These are phyloP conservation scores for Oncorhynchus clarkii DNA, from an alignment of 2,113 vertebrate genomes.

Conservation along the genomic window DNA sequence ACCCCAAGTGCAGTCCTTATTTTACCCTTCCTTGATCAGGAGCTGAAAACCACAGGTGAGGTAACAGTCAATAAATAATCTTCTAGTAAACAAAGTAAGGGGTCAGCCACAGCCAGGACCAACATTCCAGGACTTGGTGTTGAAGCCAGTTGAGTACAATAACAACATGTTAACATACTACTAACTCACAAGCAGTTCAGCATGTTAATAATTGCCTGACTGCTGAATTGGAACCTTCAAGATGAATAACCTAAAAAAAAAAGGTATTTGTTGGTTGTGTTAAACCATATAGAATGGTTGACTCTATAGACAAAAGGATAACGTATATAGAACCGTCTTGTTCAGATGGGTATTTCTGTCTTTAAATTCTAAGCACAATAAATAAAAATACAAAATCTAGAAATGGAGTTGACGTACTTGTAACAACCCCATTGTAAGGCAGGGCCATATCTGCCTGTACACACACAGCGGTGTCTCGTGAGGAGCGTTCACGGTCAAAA, in stretches of 20 bases:
- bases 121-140: no score
- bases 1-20: no score
- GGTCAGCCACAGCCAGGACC: no score
- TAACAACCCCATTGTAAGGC: conserved; percentile 66
- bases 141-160: no score
- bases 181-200: not conserved
- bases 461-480: not conserved
- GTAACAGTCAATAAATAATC: no score
- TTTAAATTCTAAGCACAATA: no score
- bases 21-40: no score
- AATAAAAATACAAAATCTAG: not conserved
- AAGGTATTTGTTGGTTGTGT: not conserved
- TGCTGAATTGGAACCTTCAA: not conserved
- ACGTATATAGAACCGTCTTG: not conserved
- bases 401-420: conserved; percentile 53
- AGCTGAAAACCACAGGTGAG: no score
- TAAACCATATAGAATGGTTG: not conserved
- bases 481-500: not conserved
- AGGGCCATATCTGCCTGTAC: conserved; percentile 45
- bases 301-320: no score
- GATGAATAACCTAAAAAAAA: no score
- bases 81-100: no score
- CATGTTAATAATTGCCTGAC: not conserved
- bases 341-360: not conserved
- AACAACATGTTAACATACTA: not conserved